A percentile compares a stretch with the other conserved stretches of the same genome.
These are phyloP conservation scores for Heptranchias perlo DNA, from an alignment of 2,113 vertebrate genomes.

Conservation along the genomic window DNA sequence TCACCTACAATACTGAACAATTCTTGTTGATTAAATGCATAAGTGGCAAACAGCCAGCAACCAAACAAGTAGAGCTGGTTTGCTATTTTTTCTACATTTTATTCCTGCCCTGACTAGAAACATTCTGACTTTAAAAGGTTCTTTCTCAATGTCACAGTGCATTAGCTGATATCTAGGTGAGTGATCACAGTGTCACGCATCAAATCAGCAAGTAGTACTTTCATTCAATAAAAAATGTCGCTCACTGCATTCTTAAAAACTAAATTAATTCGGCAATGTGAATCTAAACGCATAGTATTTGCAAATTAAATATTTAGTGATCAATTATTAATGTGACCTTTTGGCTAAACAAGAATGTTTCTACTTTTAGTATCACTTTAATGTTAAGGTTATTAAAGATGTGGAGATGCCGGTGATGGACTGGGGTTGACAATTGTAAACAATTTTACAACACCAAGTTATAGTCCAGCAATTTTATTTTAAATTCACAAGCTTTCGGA, in stretches of 20 bases:
- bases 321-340: not conserved
- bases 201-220: not conserved
- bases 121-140: slow-evolving; percentile 19
- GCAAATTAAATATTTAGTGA: not conserved
- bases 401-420: no score
- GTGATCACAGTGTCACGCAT: not conserved
- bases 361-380: not conserved
- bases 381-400: not conserved
- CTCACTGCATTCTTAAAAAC: not conserved
- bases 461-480: no score
- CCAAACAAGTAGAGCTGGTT: not conserved
- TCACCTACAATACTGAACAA: not conserved
- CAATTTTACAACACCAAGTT: no score
- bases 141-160: slow-evolving; percentile 30
- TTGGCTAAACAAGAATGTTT: not conserved
- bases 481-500: no score
- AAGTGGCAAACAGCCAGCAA: not conserved
- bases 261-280: not conserved
- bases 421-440: no score
- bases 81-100: not conserved
- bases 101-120: not conserved
- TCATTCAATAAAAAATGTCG: not conserved
- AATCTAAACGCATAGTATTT: not conserved
- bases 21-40: not conserved
- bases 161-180: not conserved